A percentile compares a stretch with the other conserved stretches of the same genome.
Conservation (phyloP, 2,888 invertebrate genomes). For the Tromatobia lineatoria region DNA sequence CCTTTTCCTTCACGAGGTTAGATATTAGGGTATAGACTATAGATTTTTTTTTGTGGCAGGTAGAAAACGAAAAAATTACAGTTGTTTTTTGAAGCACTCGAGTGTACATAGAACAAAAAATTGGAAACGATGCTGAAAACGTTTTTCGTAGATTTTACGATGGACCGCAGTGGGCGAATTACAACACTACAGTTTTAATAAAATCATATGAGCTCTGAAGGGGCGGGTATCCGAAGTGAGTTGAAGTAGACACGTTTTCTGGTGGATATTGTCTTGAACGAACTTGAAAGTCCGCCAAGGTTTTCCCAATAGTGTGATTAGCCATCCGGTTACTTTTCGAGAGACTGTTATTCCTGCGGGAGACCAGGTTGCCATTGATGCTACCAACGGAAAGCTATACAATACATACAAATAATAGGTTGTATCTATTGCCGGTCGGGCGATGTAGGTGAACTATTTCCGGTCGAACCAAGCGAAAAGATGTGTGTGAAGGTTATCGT, state of each 20-base stretch:
- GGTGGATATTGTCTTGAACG: neutral
- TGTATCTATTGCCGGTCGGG: neutral
- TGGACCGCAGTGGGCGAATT: neutral
- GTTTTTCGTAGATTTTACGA: neutral
- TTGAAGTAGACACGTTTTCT: neutral
- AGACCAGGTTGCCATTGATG: neutral
- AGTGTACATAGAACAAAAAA: neutral
- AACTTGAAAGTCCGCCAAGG: conserved; percentile 45
- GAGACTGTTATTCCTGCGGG: conserved; percentile 2
- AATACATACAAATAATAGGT: neutral
- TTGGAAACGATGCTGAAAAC: neutral
- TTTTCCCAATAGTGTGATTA: conserved; percentile 59
- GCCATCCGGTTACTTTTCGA: conserved; percentile 29
- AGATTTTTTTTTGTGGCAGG: no score
- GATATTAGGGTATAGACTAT: no score
- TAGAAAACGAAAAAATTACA: no score
- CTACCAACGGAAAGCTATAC: neutral
- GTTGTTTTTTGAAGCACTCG: no score
- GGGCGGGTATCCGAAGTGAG: neutral
- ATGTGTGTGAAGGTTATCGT: neutral
- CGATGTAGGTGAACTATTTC: neutral
- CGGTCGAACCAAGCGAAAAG: conserved; percentile 8
- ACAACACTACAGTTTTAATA: neutral
- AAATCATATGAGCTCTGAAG: neutral
- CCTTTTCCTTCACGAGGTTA: no score